Conservation (phyloP, 2,113 vertebrate species). For the Hypomesus transpacificus region DNA sequence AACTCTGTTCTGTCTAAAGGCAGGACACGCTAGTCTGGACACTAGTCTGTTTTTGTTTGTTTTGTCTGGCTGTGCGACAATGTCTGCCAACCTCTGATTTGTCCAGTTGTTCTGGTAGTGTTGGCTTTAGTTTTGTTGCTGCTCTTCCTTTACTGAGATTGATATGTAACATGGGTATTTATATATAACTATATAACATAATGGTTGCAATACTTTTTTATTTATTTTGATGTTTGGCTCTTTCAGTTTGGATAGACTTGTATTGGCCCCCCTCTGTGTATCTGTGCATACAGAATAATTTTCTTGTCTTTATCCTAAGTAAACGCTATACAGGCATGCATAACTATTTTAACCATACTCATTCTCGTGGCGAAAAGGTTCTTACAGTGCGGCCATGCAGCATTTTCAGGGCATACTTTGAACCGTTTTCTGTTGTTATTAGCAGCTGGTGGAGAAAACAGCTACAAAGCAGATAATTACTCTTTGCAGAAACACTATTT, state of each 20-base stretch:
- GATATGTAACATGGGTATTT: not conserved
- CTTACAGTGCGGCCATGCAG: conserved; percentile 21
- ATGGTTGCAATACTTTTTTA: not conserved
- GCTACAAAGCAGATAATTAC: conserved; percentile 43
- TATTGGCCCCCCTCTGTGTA: not conserved
- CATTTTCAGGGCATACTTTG: conserved; percentile 23
- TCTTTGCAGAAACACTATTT: conserved; percentile 24
- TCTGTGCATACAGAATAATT: conserved; percentile 8
- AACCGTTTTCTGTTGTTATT: conserved; percentile 16
- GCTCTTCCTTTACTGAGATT: no score
- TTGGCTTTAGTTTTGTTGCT: no score
- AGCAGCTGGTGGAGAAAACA: conserved; percentile 18
- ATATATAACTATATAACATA: not conserved
- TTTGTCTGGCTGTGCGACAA: not conserved
- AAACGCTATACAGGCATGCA: conserved; percentile 25
- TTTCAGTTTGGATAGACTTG: not conserved
- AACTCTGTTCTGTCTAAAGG: no score
- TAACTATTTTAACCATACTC: conserved; percentile 50
- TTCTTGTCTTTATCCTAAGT: conserved; percentile 29
- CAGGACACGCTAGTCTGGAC: not conserved
- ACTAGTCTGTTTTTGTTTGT: not conserved
- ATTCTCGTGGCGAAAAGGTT: conserved; percentile 37
- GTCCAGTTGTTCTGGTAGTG: not conserved
- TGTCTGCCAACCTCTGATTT: not conserved
- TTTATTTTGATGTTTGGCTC: not conserved